These are phyloP conservation scores for Chromoteleia sp. DNA, from an alignment of 2,888 invertebrate genomes.

Conservation along the genomic window DNA sequence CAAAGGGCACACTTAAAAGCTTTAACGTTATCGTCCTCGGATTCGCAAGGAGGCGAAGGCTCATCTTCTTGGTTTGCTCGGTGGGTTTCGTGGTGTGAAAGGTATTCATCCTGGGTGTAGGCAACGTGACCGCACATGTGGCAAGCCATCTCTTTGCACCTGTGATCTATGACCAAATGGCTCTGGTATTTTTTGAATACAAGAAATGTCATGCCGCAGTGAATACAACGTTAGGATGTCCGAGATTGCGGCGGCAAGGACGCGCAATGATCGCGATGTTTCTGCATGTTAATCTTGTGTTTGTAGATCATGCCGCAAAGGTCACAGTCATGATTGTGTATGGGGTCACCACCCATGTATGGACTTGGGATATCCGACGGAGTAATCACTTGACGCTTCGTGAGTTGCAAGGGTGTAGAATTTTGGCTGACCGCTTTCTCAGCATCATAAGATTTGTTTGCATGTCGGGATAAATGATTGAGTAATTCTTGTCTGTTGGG, in stretches of 20 bases:
- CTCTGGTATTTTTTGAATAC: constrained; percentile 80
- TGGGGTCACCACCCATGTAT: constrained; percentile 81
- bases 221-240: constrained; percentile 78
- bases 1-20: constrained; percentile 87
- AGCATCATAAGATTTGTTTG: constrained; percentile 76
- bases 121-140: constrained; percentile 86
- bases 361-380: constrained; percentile 71
- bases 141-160: constrained; percentile 84
- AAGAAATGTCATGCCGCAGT: constrained; percentile 81
- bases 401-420: constrained; percentile 69
- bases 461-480: constrained; percentile 79
- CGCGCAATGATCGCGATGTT: constrained; percentile 78
- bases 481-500: constrained; percentile 79
- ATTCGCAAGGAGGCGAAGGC: constrained; percentile 1
- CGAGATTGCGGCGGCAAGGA: constrained; percentile 75
- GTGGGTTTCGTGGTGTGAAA: constrained; percentile 83
- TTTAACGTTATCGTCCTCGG: constrained; percentile 32
- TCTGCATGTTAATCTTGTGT: constrained; percentile 80
- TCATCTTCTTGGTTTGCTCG: constrained; percentile 48
- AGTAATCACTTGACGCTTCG: constrained; percentile 11
- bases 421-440: constrained; percentile 61
- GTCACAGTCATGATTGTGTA: constrained; percentile 79
- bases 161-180: constrained; percentile 77
- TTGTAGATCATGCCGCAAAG: constrained; percentile 83
- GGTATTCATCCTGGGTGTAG: constrained; percentile 85